These are phyloP conservation scores for Echeneis naucrates DNA, from an alignment of 2,797 vertebrate species.

Conservation along the genomic window DNA sequence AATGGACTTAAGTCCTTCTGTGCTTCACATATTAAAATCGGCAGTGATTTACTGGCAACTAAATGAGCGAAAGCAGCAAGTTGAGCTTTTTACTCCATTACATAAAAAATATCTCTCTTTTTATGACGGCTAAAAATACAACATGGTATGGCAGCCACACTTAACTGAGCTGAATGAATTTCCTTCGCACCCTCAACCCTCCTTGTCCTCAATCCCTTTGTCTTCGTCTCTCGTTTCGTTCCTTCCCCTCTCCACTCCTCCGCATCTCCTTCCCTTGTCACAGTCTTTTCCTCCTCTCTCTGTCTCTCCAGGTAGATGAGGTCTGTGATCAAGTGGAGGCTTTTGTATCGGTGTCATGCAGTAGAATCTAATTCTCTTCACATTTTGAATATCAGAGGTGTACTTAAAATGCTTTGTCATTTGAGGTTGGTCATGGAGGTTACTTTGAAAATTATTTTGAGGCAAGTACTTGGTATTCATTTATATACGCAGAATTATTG, in stretches of 20 bases:
- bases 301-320: constrained; percentile 61
- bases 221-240: constrained; percentile 17
- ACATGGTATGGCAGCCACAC: constrained; percentile 52
- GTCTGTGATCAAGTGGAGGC: constrained; percentile 69
- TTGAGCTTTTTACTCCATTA: constrained; percentile 36
- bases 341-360: constrained; percentile 66
- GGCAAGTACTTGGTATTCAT: background rate
- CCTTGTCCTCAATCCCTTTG: constrained; percentile 11
- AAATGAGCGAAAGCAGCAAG: constrained; percentile 9
- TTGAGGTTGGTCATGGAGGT: constrained; percentile 51
- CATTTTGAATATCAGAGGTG: constrained; percentile 22
- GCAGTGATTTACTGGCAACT: background rate
- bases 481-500: constrained; percentile 13
- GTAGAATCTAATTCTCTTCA: constrained; percentile 53
- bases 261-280: constrained; percentile 18
- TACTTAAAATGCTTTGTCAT: constrained; percentile 38
- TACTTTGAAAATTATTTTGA: constrained; percentile 14
- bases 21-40: constrained; percentile 10
- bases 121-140: constrained; percentile 63
- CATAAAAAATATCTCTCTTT: constrained; percentile 55
- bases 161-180: constrained; percentile 59
- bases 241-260: constrained; percentile 2
- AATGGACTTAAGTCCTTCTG: constrained; percentile 15
- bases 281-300: constrained; percentile 16
- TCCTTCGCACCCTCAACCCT: constrained; percentile 29